phyloP scores from a whole-genome alignment of 2,113 vertebrate genomes.

The Chaetops frenatus region DNA sequence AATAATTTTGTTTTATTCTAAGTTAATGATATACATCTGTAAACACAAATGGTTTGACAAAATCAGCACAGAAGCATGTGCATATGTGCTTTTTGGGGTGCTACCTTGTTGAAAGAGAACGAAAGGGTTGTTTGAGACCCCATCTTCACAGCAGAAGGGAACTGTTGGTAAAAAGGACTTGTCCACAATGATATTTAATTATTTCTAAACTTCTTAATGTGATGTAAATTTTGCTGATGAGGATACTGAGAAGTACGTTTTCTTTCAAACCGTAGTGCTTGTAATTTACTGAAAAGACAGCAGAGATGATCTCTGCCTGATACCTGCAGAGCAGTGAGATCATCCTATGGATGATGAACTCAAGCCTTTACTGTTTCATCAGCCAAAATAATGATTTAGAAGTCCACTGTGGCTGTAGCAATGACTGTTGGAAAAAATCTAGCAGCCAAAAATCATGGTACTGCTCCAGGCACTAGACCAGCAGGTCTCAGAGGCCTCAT shows the following conservation, averaged over 20 bases:
- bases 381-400: neutral
- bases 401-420: neutral
- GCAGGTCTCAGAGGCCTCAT: neutral
- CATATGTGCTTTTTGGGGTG: neutral
- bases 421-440: neutral
- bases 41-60: neutral
- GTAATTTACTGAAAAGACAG: neutral
- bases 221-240: neutral
- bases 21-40: neutral
- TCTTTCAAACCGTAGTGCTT: neutral
- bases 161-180: neutral
- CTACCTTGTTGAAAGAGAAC: neutral
- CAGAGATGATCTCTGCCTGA: neutral
- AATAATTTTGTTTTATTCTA: neutral
- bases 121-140: neutral
- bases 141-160: neutral
- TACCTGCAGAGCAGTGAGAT: neutral
- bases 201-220: neutral
- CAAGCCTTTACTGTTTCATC: neutral
- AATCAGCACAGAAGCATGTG: neutral
- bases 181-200: neutral
- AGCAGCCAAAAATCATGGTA: neutral
- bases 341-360: neutral
- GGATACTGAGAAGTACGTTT: neutral
- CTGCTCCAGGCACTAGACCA: neutral